These are phyloP conservation scores for Lasioglossum morio DNA, from an alignment of 2,888 invertebrate genomes.

Conservation along the genomic window DNA sequence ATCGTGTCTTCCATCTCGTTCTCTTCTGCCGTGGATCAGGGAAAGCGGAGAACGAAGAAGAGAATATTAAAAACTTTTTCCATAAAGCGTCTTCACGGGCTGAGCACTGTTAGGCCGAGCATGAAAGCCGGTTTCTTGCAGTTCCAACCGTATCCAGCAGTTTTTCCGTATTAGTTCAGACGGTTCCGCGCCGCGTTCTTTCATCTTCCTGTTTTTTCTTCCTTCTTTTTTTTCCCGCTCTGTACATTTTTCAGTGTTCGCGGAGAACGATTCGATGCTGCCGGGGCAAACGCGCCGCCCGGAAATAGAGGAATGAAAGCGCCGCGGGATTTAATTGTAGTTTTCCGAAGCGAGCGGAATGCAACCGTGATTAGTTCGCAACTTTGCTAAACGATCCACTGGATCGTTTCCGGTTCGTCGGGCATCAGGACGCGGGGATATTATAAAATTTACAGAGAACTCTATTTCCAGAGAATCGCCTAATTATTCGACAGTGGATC, in stretches of 20 bases:
- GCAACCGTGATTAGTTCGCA: conserved; percentile 2
- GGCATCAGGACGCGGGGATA: not conserved
- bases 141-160: conserved; percentile 37
- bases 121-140: conserved; percentile 53
- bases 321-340: conserved; percentile 22
- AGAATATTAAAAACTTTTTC: conserved; percentile 73
- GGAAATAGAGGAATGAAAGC: not conserved
- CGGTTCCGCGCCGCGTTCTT: not conserved
- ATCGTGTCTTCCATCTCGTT: conserved; percentile 55
- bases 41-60: conserved; percentile 2
- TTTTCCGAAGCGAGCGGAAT: not conserved
- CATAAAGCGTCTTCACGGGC: conserved; percentile 67
- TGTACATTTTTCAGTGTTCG: not conserved
- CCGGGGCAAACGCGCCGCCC: not conserved
- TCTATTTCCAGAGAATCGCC: not conserved
- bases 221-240: not conserved
- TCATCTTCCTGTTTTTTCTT: not conserved
- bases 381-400: conserved; percentile 13
- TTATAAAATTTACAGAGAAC: not conserved
- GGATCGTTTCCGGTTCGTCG: not conserved
- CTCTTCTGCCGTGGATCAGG: not conserved
- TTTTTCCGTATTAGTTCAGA: conserved; percentile 65
- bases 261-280: not conserved
- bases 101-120: conserved; percentile 49
- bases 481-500: too few species aligned